phyloP scores from a whole-genome alignment of 2,888 invertebrate species.

The Linnaemya vulpina region DNA sequence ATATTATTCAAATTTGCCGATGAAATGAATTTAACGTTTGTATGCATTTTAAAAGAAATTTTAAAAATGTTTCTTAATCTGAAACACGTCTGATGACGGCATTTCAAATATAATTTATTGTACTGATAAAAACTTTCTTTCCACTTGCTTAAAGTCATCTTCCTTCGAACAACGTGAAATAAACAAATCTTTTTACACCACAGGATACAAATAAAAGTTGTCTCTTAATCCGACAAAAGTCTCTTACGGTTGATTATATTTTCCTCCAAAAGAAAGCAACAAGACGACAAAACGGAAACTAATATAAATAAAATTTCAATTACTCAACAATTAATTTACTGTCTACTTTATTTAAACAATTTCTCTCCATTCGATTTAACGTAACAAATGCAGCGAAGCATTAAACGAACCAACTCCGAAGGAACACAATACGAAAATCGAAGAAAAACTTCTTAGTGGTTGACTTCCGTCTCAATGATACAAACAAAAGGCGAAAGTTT shows the following conservation, averaged over 20 bases:
- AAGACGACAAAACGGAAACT: conserved; percentile 76
- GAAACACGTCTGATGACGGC: too few relatives aligned
- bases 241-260: conserved; percentile 65
- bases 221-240: conserved; percentile 67
- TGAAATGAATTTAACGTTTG: too few relatives aligned
- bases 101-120: too few relatives aligned
- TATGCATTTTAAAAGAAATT: too few relatives aligned
- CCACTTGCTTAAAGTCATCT: background rate
- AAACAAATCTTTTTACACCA: conserved; percentile 66
- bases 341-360: conserved; percentile 73
- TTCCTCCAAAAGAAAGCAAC: conserved; percentile 1
- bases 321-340: conserved; percentile 83
- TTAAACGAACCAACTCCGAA: conserved; percentile 55
- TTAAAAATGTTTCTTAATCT: too few relatives aligned
- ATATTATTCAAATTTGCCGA: too few relatives aligned
- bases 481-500: conserved; percentile 41
- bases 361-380: conserved; percentile 42
- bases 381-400: conserved; percentile 55
- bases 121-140: too few relatives aligned
- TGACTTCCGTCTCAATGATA: conserved; percentile 56
- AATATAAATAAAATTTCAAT: conserved; percentile 83
- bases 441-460: conserved; percentile 66
- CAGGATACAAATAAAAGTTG: conserved; percentile 65
- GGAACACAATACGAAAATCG: conserved; percentile 37
- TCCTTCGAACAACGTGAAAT: conserved; percentile 10